Evolutionary conservation across 1,140 invertebrate genomes (phyloP).

Genomic region (Gryon sp.): DNA sequence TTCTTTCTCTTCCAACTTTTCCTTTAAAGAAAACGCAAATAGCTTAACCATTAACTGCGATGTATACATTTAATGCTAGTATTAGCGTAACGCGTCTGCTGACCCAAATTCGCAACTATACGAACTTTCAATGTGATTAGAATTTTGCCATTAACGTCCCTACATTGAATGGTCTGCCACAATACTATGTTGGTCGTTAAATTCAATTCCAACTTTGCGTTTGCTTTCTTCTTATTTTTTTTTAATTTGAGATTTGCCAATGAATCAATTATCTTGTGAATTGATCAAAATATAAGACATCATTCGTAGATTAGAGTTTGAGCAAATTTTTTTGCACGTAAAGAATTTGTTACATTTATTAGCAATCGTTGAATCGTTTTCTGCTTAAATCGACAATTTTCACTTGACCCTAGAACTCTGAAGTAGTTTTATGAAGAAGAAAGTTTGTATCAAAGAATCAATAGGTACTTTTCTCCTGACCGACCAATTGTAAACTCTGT

Average conservation of each 20-base stretch:
- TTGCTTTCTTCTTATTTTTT: conserved; percentile 32
- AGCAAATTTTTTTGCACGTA: too few relatives aligned
- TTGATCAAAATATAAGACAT: conserved; percentile 27
- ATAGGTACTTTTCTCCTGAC: conserved; percentile 39
- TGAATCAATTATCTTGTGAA: conserved; percentile 36
- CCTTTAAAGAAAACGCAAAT: too few relatives aligned
- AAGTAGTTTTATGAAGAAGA: conserved; percentile 30
- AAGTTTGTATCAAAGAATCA: conserved; percentile 53
- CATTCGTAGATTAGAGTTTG: conserved; percentile 36
- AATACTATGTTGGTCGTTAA: neutral
- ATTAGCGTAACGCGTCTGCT: conserved; percentile 35
- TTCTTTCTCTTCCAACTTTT: too few relatives aligned
- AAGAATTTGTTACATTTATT: conserved; percentile 50
- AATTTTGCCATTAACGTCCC: conserved; percentile 29
- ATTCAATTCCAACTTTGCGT: conserved; percentile 38
- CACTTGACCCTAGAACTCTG: conserved; percentile 35
- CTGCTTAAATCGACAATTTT: conserved; percentile 49
- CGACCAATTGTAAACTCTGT: conserved; percentile 31
- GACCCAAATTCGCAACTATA: conserved; percentile 33
- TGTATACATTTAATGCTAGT: conserved; percentile 26
- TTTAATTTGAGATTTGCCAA: too few relatives aligned
- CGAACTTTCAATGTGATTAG: conserved; percentile 40
- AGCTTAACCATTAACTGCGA: neutral
- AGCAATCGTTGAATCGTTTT: conserved; percentile 29
- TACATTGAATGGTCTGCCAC: conserved; percentile 5